Evolutionary conservation across 2,888 invertebrate genomes (phyloP).

Genomic region (Diachrysia chrysitis): DNA sequence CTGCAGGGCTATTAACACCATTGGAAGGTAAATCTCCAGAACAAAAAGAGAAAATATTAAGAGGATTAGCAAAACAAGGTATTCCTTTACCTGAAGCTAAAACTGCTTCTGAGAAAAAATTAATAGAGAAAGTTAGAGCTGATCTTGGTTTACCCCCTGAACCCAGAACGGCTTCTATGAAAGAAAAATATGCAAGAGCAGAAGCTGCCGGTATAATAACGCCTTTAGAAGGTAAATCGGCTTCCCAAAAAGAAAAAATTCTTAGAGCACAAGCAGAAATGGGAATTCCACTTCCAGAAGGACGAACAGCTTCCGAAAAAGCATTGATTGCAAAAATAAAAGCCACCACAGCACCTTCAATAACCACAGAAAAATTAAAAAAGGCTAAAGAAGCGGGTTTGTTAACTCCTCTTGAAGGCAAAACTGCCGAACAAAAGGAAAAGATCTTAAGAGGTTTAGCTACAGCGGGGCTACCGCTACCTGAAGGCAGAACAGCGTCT

Average conservation of each 20-base stretch:
- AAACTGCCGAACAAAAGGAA: slow-evolving; percentile 42
- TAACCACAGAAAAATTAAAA: slow-evolving; percentile 31
- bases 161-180: slow-evolving; percentile 37
- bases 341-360: slow-evolving; percentile 16
- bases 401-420: slow-evolving; percentile 48
- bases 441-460: slow-evolving; percentile 38
- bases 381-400: slow-evolving; percentile 42
- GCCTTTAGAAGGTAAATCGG: slow-evolving; percentile 60
- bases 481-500: slow-evolving; percentile 44
- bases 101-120: slow-evolving; percentile 54
- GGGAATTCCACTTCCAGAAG: slow-evolving; percentile 58
- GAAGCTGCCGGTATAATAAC: slow-evolving; percentile 42
- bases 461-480: slow-evolving; percentile 41
- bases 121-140: slow-evolving; percentile 32
- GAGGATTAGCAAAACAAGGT: slow-evolving; percentile 49
- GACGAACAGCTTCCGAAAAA: slow-evolving; percentile 61
- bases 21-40: slow-evolving; percentile 46
- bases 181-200: slow-evolving; percentile 57
- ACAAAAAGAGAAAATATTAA: slow-evolving; percentile 60
- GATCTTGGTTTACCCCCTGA: slow-evolving; percentile 51
- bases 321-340: slow-evolving; percentile 34
- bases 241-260: slow-evolving; percentile 60
- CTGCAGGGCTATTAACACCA: slow-evolving; percentile 31
- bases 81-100: slow-evolving; percentile 60
- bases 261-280: slow-evolving; percentile 16